These are phyloP conservation scores for Nemotelus nigrinus DNA, from an alignment of 2,888 invertebrate species.

Conservation along the genomic window DNA sequence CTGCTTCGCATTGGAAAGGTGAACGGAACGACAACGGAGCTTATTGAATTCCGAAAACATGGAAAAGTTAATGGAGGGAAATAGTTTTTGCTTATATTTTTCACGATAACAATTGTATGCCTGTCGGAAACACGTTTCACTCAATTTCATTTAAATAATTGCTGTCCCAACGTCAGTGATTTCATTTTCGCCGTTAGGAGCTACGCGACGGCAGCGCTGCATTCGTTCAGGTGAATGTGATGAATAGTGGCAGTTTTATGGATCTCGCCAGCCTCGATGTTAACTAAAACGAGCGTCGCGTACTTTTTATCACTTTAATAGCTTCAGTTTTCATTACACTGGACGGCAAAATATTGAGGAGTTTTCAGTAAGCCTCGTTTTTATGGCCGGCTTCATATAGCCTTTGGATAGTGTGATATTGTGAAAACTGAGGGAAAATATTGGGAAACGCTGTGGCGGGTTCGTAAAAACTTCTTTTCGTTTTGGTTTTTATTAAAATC, in stretches of 20 bases:
- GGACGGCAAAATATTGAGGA: too few relatives aligned
- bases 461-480: too few relatives aligned
- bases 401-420: not conserved
- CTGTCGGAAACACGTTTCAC: slow-evolving; percentile 38
- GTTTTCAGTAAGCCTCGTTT: too few relatives aligned
- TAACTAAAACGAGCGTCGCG: not conserved
- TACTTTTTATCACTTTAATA: not conserved
- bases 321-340: not conserved
- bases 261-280: not conserved
- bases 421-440: not conserved
- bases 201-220: not conserved
- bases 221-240: slow-evolving; percentile 14
- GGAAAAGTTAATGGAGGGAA: slow-evolving; percentile 39
- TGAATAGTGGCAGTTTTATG: slow-evolving; percentile 24
- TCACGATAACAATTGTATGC: slow-evolving; percentile 23
- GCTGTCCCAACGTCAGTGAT: slow-evolving; percentile 6
- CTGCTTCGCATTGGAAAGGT: too few relatives aligned
- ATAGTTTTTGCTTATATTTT: slow-evolving; percentile 37
- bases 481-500: too few relatives aligned
- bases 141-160: slow-evolving; percentile 39
- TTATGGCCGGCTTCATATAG: too few relatives aligned
- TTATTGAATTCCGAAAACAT: slow-evolving; percentile 25
- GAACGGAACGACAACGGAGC: not conserved
- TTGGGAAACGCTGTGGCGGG: not conserved
- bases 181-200: not conserved